Evolutionary conservation across 2,888 invertebrate genomes (phyloP).

Genomic region (Thecophora atra): DNA sequence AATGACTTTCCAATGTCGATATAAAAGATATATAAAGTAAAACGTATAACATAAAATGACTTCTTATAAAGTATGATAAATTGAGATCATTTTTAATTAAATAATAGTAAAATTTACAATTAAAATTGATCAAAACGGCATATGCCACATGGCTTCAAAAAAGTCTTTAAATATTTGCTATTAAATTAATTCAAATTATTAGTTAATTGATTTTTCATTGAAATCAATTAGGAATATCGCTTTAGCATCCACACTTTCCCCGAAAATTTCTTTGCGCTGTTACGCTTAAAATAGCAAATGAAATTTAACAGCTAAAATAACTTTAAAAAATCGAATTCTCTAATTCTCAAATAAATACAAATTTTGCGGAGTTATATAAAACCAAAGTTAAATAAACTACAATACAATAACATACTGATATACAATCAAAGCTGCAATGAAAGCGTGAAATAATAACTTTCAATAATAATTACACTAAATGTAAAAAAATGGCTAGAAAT

Average conservation of each 20-base stretch:
- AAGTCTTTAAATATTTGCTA: neutral
- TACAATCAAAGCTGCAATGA: conserved; percentile 27
- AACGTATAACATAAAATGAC: too few species aligned
- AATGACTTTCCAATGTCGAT: neutral
- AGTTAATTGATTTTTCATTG: too few species aligned
- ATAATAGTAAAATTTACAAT: conserved; percentile 20
- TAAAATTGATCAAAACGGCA: neutral
- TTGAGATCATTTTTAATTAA: conserved; percentile 2
- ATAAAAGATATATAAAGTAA: too few species aligned
- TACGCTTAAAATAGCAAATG: too few species aligned
- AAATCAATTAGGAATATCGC: too few species aligned
- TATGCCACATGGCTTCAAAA: neutral
- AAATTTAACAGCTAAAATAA: too few species aligned
- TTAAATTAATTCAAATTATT: conserved; percentile 19
- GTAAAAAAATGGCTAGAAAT: neutral
- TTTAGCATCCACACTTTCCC: too few species aligned
- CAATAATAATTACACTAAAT: conserved; percentile 5
- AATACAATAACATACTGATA: conserved; percentile 23
- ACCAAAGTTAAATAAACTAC: conserved; percentile 12
- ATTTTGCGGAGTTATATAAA: too few species aligned
- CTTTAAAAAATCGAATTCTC: too few species aligned
- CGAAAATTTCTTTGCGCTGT: too few species aligned
- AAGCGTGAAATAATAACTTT: conserved; percentile 10
- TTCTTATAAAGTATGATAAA: too few species aligned
- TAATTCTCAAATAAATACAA: too few species aligned